These are phyloP conservation scores for Vombatus ursinus DNA, from an alignment of 2,113 vertebrate species.

Conservation along the genomic window DNA sequence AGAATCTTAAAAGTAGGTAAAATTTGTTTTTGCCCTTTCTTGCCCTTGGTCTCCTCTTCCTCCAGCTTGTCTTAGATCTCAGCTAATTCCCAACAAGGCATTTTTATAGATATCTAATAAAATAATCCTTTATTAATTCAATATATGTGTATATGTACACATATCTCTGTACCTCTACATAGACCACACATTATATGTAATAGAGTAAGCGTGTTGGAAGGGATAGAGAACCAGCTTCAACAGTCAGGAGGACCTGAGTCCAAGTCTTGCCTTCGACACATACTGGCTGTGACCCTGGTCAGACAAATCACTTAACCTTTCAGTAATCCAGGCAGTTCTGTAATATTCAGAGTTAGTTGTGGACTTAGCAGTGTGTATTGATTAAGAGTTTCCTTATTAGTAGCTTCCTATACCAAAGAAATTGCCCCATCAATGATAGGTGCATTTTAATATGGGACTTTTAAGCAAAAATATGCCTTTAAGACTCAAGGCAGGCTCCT, in stretches of 20 bases:
- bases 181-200: not conserved
- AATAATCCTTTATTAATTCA: not conserved
- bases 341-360: not conserved
- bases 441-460: not conserved
- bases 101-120: not conserved
- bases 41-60: not conserved
- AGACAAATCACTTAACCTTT: not conserved
- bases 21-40: not conserved
- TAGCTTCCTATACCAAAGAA: not conserved
- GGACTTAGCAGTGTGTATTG: not conserved
- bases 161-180: not conserved
- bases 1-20: conserved; percentile 8
- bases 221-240: not conserved
- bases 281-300: not conserved
- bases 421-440: not conserved
- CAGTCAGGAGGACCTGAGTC: not conserved
- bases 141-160: not conserved
- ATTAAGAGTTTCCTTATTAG: not conserved
- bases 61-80: not conserved
- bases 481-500: not conserved
- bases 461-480: not conserved
- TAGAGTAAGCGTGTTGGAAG: not conserved
- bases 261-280: not conserved
- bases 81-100: not conserved
- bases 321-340: not conserved